These are phyloP conservation scores for Rhinoraja longicauda DNA, from an alignment of 2,797 vertebrate genomes.

Conservation along the genomic window DNA sequence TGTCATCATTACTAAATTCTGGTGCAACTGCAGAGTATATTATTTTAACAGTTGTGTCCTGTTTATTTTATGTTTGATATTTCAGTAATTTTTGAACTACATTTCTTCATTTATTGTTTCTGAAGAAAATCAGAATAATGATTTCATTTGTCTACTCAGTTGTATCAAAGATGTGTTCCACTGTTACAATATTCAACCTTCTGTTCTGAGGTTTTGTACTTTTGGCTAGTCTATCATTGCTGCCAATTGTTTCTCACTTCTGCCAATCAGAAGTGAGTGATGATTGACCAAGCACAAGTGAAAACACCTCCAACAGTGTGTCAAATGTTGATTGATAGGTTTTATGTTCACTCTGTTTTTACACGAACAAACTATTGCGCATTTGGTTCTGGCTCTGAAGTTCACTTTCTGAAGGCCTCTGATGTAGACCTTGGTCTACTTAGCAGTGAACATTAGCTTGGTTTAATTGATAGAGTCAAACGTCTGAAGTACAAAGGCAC, in stretches of 20 bases:
- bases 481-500: not conserved
- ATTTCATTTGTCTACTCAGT: not conserved
- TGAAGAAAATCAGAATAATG: not conserved
- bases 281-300: not conserved
- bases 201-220: not conserved
- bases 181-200: not conserved
- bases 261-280: not conserved
- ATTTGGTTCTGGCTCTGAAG: not conserved
- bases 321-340: not conserved
- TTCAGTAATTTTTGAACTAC: not conserved
- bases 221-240: not conserved
- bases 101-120: not conserved
- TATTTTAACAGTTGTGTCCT: constrained; percentile 1
- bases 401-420: not conserved
- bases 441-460: constrained; percentile 7
- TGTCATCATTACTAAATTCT: not conserved
- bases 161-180: not conserved
- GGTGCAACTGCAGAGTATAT: not conserved
- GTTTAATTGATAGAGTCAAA: not conserved
- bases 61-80: not conserved
- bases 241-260: not conserved
- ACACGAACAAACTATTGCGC: not conserved
- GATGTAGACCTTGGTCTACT: not conserved
- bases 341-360: not conserved
- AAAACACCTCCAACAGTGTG: not conserved